These are phyloP conservation scores for Saccopteryx bilineata DNA, from an alignment of 2,113 vertebrate genomes.

Conservation along the genomic window DNA sequence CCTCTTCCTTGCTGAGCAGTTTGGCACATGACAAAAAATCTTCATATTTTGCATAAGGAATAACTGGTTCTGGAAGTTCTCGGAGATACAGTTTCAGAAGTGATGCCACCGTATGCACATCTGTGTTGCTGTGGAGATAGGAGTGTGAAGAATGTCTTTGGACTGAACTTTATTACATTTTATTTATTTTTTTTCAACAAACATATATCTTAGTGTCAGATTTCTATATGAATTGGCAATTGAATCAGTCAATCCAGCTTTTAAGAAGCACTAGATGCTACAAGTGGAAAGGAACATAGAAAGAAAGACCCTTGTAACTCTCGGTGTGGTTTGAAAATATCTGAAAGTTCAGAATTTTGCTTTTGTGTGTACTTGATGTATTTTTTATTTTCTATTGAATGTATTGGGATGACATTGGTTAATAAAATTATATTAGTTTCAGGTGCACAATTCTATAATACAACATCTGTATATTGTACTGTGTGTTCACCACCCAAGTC, in stretches of 20 bases:
- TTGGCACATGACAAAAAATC: conserved; percentile 96
- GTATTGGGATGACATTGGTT: no score
- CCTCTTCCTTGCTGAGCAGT: conserved; percentile 94
- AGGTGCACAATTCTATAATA: no score
- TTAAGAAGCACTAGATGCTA: not conserved
- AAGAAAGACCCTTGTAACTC: not conserved
- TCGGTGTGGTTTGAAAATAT: not conserved
- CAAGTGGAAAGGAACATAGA: fast-evolving
- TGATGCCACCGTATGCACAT: conserved; percentile 98
- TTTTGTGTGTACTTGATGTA: not conserved
- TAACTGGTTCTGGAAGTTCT: conserved; percentile 97
- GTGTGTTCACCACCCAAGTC: no score
- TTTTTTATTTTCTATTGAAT: no score
- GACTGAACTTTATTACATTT: not conserved
- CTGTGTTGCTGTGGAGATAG: conserved; percentile 92
- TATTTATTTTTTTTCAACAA: not conserved
- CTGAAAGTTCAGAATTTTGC: not conserved
- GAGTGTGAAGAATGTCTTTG: conserved; percentile 57
- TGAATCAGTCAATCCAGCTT: not conserved
- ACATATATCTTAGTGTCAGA: not conserved
- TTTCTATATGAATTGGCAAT: not conserved
- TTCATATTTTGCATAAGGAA: conserved; percentile 96
- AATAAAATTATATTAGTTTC: no score
- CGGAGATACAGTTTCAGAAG: conserved; percentile 97
- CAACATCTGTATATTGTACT: no score